A percentile compares a stretch with the other conserved stretches of the same genome.
Conservation (phyloP, 2,888 invertebrate species). For the Elysia crispata region DNA sequence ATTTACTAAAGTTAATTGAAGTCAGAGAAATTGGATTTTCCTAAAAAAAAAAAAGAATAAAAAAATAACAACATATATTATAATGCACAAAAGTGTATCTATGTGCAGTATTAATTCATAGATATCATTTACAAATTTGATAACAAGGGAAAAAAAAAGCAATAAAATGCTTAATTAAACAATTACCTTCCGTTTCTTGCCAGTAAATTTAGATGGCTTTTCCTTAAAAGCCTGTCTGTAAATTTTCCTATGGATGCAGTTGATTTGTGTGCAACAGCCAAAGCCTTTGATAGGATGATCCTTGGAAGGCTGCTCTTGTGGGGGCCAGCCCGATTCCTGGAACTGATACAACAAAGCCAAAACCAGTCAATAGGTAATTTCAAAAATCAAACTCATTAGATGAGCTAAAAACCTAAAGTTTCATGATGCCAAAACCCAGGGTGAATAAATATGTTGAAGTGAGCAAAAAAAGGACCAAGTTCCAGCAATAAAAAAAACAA, state of each 20-base stretch:
- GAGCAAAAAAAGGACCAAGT: neutral
- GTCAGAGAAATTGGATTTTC: no score
- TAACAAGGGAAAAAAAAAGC: no score
- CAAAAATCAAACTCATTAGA: neutral
- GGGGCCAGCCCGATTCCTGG: conserved; percentile 90
- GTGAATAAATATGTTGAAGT: neutral
- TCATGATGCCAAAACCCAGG: neutral
- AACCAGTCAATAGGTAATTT: no score
- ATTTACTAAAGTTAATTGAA: no score
- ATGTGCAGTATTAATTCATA: no score
- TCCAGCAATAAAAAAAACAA: no score
- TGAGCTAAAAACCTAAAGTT: neutral
- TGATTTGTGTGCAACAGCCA: conserved; percentile 87
- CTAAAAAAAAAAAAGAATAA: no score
- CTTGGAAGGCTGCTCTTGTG: conserved; percentile 86
- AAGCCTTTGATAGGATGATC: conserved; percentile 87
- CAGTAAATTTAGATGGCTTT: conserved; percentile 87
- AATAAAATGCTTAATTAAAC: no score
- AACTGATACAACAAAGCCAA: conserved; percentile 76
- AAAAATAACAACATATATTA: no score
- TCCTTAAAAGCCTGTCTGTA: conserved; percentile 92
- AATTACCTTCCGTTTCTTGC: conserved; percentile 79
- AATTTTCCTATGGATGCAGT: conserved; percentile 98
- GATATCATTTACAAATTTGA: no score
- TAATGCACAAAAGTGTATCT: no score